phyloP scores from a whole-genome alignment of 2,113 vertebrate species.

The Micromys minutus region DNA sequence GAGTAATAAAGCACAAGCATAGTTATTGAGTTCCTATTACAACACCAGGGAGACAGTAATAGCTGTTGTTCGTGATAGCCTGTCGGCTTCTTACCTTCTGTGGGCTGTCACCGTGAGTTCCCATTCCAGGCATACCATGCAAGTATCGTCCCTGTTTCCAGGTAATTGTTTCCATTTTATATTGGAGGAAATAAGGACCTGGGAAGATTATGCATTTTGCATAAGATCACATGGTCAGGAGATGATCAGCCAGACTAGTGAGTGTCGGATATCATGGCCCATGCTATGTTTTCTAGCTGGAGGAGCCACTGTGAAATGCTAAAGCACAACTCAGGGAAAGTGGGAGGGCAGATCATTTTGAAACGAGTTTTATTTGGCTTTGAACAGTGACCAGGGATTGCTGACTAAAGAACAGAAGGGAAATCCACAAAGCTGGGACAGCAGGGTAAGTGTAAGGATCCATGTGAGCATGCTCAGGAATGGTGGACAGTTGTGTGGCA shows the following conservation, averaged over 20 bases:
- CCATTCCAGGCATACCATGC: not conserved
- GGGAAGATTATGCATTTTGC: not conserved
- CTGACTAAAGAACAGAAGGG: not conserved
- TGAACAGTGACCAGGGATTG: not conserved
- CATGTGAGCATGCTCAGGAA: rapidly evolving
- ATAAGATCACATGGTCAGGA: not conserved
- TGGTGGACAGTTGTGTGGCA: rapidly evolving
- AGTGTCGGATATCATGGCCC: not conserved
- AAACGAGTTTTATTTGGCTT: not conserved
- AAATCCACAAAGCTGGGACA: not conserved
- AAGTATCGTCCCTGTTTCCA: not conserved
- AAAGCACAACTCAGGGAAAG: not conserved
- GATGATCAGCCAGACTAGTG: not conserved
- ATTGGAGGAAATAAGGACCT: not conserved
- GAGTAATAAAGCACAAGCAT: slow-evolving; percentile 32
- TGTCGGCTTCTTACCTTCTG: not conserved
- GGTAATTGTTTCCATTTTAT: not conserved
- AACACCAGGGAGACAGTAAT: not conserved
- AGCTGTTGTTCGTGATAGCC: not conserved
- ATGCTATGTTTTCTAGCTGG: not conserved
- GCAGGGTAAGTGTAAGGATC: not conserved
- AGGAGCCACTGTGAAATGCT: not conserved
- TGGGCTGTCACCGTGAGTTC: not conserved
- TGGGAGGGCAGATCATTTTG: not conserved
- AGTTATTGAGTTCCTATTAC: not conserved